Evolutionary conservation across 2,888 invertebrate species (phyloP).

Genomic region (Sclerodermus sp.): DNA sequence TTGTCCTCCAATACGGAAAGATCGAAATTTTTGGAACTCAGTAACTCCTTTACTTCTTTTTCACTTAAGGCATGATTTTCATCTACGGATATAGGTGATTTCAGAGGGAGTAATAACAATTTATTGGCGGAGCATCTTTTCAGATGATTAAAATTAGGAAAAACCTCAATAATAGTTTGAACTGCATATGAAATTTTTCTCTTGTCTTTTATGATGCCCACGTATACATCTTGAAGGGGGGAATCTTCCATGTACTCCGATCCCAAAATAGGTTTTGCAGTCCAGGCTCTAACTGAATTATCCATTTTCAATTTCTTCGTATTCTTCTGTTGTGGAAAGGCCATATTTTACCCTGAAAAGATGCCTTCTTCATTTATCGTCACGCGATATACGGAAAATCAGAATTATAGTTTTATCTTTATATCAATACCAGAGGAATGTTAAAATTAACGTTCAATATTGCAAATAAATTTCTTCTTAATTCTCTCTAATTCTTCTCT

Average conservation of each 20-base stretch:
- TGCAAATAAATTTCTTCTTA: no score
- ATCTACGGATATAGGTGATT: constrained; percentile 13
- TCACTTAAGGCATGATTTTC: constrained; percentile 17
- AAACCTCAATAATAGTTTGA: constrained; percentile 64
- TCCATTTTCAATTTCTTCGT: constrained; percentile 19
- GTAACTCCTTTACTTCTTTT: constrained; percentile 55
- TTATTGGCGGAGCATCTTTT: constrained; percentile 70
- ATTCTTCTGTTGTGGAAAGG: constrained; percentile 16
- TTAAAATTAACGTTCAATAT: no score
- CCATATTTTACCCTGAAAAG: constrained; percentile 40
- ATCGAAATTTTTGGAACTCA: constrained; percentile 59
- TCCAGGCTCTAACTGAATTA: constrained; percentile 25
- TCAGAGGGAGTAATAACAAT: constrained; percentile 62
- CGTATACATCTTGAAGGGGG: constrained; percentile 63
- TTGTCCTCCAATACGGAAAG: constrained; percentile 60
- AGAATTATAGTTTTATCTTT: no score
- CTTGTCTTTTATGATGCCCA: constrained; percentile 65
- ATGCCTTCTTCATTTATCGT: constrained; percentile 35
- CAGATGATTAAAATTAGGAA: constrained; percentile 69
- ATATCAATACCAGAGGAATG: not conserved
- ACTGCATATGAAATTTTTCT: constrained; percentile 69
- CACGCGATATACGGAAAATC: no score
- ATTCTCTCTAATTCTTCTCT: no score
- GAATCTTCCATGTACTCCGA: constrained; percentile 61
- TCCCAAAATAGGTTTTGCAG: constrained; percentile 60